Evolutionary conservation across 92 coral and sea anemone species (phyloP).

Genomic region (Umimayanthus chanpuru): DNA sequence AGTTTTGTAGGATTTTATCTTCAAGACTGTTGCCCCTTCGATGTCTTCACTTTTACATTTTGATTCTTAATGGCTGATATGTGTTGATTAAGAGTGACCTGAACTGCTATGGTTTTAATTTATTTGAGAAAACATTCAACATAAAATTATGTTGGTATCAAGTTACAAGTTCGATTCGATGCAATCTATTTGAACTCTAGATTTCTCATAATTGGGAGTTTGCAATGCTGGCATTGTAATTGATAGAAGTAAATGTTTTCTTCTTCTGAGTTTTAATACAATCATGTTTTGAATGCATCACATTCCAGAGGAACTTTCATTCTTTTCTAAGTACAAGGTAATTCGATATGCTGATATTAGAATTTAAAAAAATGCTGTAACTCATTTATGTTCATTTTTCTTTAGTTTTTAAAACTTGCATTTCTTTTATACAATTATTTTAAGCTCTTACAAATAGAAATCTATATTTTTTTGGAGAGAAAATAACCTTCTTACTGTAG

Average conservation of each 20-base stretch:
- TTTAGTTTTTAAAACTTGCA: too few species aligned
- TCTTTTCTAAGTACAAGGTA: not conserved
- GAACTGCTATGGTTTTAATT: not conserved
- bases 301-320: not conserved
- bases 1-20: not conserved
- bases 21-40: not conserved
- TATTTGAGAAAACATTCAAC: not conserved
- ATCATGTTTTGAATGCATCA: not conserved
- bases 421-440: too few species aligned
- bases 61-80: not conserved
- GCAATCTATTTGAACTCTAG: not conserved
- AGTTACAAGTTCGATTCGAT: not conserved
- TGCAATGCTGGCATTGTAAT: conserved; percentile 37
- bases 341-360: too few species aligned
- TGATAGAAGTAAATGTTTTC: not conserved
- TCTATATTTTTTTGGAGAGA: not conserved
- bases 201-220: not conserved
- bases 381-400: too few species aligned
- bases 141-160: not conserved
- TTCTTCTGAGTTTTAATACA: not conserved
- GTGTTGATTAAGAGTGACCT: not conserved
- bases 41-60: too few species aligned
- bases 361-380: too few species aligned
- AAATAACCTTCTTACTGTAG: not conserved
- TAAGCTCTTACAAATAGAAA: too few species aligned